phyloP scores from a whole-genome alignment of 2,797 vertebrate species.

The Myoxocephalus aenaeus region DNA sequence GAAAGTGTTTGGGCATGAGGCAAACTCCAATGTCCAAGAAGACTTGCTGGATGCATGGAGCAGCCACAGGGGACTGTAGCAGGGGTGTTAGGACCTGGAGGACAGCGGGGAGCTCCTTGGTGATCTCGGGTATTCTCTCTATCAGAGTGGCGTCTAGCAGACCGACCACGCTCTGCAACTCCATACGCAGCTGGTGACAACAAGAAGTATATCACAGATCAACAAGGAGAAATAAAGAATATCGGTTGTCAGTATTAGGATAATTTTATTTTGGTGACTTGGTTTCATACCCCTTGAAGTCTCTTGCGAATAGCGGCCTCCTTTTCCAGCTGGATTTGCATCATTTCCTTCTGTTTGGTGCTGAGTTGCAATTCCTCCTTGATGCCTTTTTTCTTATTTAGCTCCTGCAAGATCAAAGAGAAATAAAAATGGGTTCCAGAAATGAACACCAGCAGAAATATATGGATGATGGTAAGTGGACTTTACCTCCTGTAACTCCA shows the following conservation, averaged over 20 bases:
- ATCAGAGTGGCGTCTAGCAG: slow-evolving; percentile 87
- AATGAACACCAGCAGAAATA: neutral
- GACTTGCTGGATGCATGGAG: slow-evolving; percentile 86
- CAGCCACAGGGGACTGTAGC: slow-evolving; percentile 92
- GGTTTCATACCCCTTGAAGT: slow-evolving; percentile 85
- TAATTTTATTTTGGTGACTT: neutral
- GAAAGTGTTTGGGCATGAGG: slow-evolving; percentile 90
- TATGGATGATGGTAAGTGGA: neutral
- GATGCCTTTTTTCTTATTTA: slow-evolving; percentile 98
- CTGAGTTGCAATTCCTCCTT: slow-evolving; percentile 96
- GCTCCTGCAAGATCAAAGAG: slow-evolving; percentile 84
- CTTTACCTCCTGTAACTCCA: slow-evolving; percentile 96
- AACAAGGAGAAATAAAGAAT: neutral
- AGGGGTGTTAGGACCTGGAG: slow-evolving; percentile 91
- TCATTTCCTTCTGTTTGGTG: slow-evolving; percentile 96
- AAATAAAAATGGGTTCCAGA: neutral
- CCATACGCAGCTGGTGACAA: slow-evolving; percentile 86
- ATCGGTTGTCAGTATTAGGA: neutral
- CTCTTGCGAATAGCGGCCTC: slow-evolving; percentile 89
- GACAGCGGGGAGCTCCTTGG: slow-evolving; percentile 90
- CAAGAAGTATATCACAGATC: neutral
- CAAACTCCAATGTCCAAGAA: slow-evolving; percentile 90
- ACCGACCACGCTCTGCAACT: slow-evolving; percentile 87
- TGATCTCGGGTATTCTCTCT: slow-evolving; percentile 86
- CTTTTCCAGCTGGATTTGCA: slow-evolving; percentile 92